phyloP scores from a whole-genome alignment of 2,888 invertebrate species.

The Lasioglossum lativentre region DNA sequence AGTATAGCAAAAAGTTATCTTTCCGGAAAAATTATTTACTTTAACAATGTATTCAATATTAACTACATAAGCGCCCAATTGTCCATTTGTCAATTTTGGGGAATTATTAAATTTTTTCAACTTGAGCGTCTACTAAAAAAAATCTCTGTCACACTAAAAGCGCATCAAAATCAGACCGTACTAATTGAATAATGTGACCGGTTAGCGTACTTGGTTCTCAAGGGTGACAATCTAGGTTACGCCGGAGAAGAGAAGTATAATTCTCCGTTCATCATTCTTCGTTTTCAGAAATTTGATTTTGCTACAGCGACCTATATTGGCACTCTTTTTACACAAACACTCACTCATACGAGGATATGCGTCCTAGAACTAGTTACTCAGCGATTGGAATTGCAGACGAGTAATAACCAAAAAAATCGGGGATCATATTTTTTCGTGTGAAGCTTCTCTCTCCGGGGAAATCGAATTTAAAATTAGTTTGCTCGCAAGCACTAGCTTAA shows the following conservation, averaged over 20 bases:
- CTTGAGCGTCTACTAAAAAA: no score
- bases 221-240: neutral
- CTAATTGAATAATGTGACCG: neutral
- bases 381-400: neutral
- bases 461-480: neutral
- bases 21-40: no score
- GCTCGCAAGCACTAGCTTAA: no score
- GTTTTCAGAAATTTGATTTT: neutral
- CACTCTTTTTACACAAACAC: neutral
- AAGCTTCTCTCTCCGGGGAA: neutral
- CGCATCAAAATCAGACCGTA: neutral
- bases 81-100: no score
- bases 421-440: neutral
- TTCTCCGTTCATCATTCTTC: neutral
- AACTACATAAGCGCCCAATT: no score
- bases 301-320: neutral
- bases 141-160: no score
- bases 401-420: neutral
- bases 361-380: neutral
- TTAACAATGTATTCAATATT: no score
- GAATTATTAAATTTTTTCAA: no score
- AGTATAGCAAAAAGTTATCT: no score
- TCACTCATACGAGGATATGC: neutral
- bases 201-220: no score
- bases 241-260: neutral